A percentile compares a stretch with the other conserved stretches of the same genome.
Evolutionary conservation across 1,140 invertebrate genomes (phyloP).

Genomic region (Drosophila tsacasi): DNA sequence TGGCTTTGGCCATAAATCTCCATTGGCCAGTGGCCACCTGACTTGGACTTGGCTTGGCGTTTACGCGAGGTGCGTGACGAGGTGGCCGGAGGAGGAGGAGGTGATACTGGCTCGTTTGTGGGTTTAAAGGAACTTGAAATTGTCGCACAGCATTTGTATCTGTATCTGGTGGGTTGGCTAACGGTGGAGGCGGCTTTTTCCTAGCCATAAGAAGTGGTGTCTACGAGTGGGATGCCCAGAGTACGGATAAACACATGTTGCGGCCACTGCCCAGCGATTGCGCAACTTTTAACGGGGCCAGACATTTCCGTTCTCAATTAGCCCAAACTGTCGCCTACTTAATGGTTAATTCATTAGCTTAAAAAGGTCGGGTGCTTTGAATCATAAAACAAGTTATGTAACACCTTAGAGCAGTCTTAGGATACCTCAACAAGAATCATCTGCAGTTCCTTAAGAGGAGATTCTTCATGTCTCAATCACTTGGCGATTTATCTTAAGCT

Average conservation of each 20-base stretch:
- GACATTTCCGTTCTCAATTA: conserved; percentile 82
- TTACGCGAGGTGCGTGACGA: conserved; percentile 69
- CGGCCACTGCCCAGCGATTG: conserved; percentile 52
- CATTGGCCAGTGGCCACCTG: conserved; percentile 61
- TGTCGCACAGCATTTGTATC: conserved; percentile 56
- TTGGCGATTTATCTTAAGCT: background rate
- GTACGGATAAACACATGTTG: conserved; percentile 11
- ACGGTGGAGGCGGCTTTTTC: conserved; percentile 59
- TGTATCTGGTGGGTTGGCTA: conserved; percentile 39
- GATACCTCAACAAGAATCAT: background rate
- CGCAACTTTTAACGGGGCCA: conserved; percentile 50
- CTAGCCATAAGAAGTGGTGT: conserved; percentile 7
- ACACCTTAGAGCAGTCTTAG: background rate
- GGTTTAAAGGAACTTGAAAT: conserved; percentile 82
- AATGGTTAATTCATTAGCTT: too few species aligned
- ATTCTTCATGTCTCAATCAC: too few species aligned
- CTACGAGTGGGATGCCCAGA: conserved; percentile 57
- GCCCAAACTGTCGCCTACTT: conserved; percentile 17
- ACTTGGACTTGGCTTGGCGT: conserved; percentile 35
- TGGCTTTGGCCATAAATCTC: conserved; percentile 76
- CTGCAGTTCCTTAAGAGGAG: background rate
- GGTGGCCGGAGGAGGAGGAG: conserved; percentile 15
- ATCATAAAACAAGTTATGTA: background rate
- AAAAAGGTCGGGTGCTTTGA: background rate
- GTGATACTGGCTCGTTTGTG: conserved; percentile 56